phyloP scores from a whole-genome alignment of 2,888 invertebrate species.

The Apamea anceps region DNA sequence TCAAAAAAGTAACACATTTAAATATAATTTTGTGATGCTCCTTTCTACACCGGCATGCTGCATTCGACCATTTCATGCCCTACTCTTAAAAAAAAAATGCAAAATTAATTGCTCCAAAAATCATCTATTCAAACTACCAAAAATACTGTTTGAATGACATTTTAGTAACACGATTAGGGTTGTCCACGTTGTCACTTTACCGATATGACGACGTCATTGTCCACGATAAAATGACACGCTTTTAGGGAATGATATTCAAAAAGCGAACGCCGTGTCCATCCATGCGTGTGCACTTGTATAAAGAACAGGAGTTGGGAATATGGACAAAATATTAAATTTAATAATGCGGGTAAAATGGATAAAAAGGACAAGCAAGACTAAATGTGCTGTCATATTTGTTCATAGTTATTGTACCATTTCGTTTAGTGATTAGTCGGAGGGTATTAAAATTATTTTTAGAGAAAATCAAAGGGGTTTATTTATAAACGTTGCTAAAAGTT shows the following conservation, averaged over 20 bases:
- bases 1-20: neutral
- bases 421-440: neutral
- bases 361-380: constrained; percentile 17
- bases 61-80: neutral
- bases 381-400: constrained; percentile 42
- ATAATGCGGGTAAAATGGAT: constrained; percentile 45
- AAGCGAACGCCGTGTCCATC: constrained; percentile 47
- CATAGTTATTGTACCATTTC: constrained; percentile 30
- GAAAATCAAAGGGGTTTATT: neutral
- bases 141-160: constrained; percentile 47
- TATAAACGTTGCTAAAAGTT: no score
- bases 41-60: neutral
- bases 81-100: neutral
- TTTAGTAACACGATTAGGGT: constrained; percentile 61
- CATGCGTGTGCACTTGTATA: constrained; percentile 56
- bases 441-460: neutral
- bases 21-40: neutral
- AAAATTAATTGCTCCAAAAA: constrained; percentile 23
- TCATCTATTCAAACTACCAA: neutral
- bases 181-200: constrained; percentile 57
- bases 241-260: constrained; percentile 52
- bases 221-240: constrained; percentile 55
- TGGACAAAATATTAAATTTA: constrained; percentile 41
- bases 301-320: constrained; percentile 52
- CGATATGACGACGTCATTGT: constrained; percentile 56